Evolutionary conservation across 2,797 vertebrate species (phyloP).

Genomic region (Glossophaga mutica): DNA sequence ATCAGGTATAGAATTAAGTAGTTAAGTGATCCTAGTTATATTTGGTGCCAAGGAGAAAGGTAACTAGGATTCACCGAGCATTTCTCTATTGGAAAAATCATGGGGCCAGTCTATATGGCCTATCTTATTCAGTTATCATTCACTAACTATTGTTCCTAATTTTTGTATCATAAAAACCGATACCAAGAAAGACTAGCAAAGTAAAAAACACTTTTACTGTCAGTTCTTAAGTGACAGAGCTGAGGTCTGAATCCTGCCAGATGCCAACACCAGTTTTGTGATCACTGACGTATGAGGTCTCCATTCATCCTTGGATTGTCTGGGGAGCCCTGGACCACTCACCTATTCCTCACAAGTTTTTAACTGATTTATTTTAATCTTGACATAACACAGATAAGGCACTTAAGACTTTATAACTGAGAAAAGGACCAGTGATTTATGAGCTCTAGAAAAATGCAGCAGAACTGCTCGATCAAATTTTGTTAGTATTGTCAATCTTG

Average conservation of each 20-base stretch:
- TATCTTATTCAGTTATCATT: not conserved
- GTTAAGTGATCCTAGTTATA: not conserved
- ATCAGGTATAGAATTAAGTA: not conserved
- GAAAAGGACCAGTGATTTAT: slow-evolving; percentile 31
- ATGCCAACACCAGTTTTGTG: not conserved
- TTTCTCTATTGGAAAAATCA: not conserved
- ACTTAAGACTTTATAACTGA: slow-evolving; percentile 31
- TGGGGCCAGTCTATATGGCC: not conserved
- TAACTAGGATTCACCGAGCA: not conserved
- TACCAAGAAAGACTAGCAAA: not conserved
- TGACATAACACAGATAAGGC: slow-evolving; percentile 39
- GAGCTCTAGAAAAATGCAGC: not conserved
- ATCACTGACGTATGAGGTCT: not conserved
- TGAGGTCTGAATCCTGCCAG: not conserved
- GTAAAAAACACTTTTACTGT: not conserved
- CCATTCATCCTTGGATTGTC: not conserved
- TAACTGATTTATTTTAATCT: not conserved
- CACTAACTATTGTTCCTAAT: not conserved
- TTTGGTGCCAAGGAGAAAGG: not conserved
- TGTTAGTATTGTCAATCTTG: slow-evolving; percentile 30
- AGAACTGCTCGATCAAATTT: slow-evolving; percentile 23
- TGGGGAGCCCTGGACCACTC: not conserved
- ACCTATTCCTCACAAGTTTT: slow-evolving; percentile 10
- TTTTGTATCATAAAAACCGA: not conserved
- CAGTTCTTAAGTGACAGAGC: not conserved